Evolutionary conservation across 2,113 vertebrate genomes (phyloP), one percentile per base, ranked within the genome.

Genomic region (Neodon shergylaensis): DNA sequence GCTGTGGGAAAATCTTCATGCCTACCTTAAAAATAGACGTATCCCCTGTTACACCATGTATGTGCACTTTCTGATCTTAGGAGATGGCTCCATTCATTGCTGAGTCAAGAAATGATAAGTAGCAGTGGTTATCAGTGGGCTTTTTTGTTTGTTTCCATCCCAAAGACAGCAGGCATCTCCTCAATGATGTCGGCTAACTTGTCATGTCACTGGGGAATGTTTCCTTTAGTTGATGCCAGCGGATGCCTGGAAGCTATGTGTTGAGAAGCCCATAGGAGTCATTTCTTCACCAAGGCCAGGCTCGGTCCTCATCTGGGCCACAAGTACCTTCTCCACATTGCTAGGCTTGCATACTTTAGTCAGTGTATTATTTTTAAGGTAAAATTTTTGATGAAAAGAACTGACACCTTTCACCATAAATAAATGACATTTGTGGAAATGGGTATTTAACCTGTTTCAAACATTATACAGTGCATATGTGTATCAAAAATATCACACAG

Each of bases 381-480:
- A 92, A 78, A 12, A 12, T 90, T 85, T 66, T 47, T 92, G 49
- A 52, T n/a, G 54, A 88, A 78, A 13, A 94, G 93, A 95, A 81
- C 36, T 13, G 63, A 95, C 94, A 70, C 17, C 39, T 44, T 79
- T 78, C 31, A 61, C 21, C 33, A 81, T 39, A 49, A 81, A 72
- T 70, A 39, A 14, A 52, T 52, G 49, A 72, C 79, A 26, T 47
- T 72, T 94, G 66, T 74, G 33, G 31, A 63, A 16, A 73, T 3
- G 22, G 36, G 6, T 31, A 12, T 39, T 63, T 49, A 82, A 49
- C 26, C 2, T 89, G 44, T 70, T 88, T 61, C 47, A 47, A 61
- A 81, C 22, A 72, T 88, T 88, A 61, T 10, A 65, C 22, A 36
- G n/a, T 49, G 17, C n/a, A 42, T 63, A 31, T 28, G 2, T 39